A percentile compares a stretch with the other conserved stretches of the same genome.
Evolutionary conservation across 2,113 vertebrate genomes (phyloP).

Genomic region (Cryptomyrus ogoouensis): DNA sequence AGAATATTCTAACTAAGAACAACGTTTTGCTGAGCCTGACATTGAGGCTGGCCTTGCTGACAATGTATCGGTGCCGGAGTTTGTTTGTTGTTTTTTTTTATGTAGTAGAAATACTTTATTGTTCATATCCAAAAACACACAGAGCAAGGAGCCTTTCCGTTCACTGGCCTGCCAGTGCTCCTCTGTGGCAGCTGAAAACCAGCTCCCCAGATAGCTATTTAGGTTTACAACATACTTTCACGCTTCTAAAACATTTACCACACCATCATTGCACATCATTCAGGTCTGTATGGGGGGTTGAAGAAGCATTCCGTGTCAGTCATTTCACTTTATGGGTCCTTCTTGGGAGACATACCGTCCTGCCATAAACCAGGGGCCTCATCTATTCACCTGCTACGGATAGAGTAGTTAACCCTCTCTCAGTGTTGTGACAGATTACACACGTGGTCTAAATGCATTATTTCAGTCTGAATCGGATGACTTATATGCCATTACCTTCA

Average conservation of each 20-base stretch:
- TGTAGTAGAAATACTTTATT: neutral
- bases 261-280: slow-evolving; percentile 45
- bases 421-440: slow-evolving; percentile 20
- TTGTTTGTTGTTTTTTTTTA: neutral
- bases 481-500: neutral
- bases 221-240: slow-evolving; percentile 32
- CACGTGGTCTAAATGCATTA: neutral
- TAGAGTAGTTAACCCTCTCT: slow-evolving; percentile 32
- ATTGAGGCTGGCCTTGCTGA: slow-evolving; percentile 15
- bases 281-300: slow-evolving; percentile 26
- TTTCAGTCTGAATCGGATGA: neutral
- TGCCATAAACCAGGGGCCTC: slow-evolving; percentile 39
- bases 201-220: neutral
- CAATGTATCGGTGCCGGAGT: neutral
- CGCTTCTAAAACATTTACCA: slow-evolving; percentile 59
- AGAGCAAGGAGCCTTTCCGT: neutral
- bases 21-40: neutral
- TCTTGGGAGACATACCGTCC: slow-evolving; percentile 40
- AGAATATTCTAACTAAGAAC: slow-evolving; percentile 7
- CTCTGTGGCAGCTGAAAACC: neutral
- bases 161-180: neutral
- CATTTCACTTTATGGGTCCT: slow-evolving; percentile 43
- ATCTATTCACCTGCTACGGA: slow-evolving; percentile 41
- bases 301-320: slow-evolving; percentile 44
- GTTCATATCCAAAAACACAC: slow-evolving; percentile 25